Evolutionary conservation across 2,797 vertebrate species (phyloP).

Genomic region (Melanotaenia nigrans): DNA sequence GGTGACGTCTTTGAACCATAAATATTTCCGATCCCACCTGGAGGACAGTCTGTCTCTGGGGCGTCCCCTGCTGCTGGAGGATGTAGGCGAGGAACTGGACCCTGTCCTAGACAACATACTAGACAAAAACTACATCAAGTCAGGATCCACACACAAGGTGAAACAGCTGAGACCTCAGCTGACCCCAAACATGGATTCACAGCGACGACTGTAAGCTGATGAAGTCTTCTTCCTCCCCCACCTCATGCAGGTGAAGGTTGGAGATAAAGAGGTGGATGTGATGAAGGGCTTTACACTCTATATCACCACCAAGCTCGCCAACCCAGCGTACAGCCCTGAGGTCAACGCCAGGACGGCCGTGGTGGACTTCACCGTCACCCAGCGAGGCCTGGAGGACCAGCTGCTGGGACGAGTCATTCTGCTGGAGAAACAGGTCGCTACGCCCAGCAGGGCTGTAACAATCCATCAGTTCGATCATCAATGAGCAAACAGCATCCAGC

Average conservation of each 20-base stretch:
- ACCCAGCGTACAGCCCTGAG: conserved; percentile 88
- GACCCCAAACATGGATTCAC: background rate
- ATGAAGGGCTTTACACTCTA: conserved; percentile 85
- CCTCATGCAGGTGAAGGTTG: conserved; percentile 84
- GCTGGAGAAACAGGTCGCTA: conserved; percentile 84
- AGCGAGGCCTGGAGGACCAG: conserved; percentile 88
- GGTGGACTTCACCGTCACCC: conserved; percentile 89
- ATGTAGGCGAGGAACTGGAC: conserved; percentile 88
- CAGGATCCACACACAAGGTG: conserved; percentile 86
- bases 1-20: conserved; percentile 88
- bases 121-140: conserved; percentile 90
- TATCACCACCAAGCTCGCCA: conserved; percentile 88
- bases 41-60: conserved; percentile 87
- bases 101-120: conserved; percentile 88
- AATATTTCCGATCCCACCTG: conserved; percentile 86
- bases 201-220: background rate
- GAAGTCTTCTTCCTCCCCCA: background rate
- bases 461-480: too few species aligned
- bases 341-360: conserved; percentile 86
- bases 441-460: too few species aligned
- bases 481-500: too few species aligned
- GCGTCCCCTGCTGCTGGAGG: conserved; percentile 86
- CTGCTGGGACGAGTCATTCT: conserved; percentile 88
- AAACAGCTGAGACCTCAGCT: conserved; percentile 26
- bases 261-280: conserved; percentile 89